Base-by-base conservation (phyloP, 2,888 invertebrate species). In the Drosophila acutilabella region DNA sequence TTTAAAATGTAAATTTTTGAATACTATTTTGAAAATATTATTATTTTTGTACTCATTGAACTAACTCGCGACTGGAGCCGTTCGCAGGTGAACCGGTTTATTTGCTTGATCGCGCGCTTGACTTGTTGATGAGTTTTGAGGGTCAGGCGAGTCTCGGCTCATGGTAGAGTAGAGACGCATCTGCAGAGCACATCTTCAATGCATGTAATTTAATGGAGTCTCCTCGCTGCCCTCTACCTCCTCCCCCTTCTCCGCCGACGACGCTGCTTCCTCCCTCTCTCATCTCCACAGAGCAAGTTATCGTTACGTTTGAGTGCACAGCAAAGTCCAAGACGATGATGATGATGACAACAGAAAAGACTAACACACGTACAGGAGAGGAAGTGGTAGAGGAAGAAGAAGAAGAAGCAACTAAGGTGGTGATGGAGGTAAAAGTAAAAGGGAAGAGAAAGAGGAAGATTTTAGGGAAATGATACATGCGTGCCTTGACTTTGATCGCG, bases 401-500 rank as follows among this genome's bases (percentile, higher is more conserved):
- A 40, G 40, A 4, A 40, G 20, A 14, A 18, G 18, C 30, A 44
- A 23, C 30, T 38, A 18, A 54, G 38, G 10, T 11, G 38, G 45
- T n/a, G 16, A 14, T 11, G 38, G 45, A 16, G 16, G 20, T 11
- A 44, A 33, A 41, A 8, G 52, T 20, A 11, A 7, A 7, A 14
- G 45, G 11, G 14, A 16, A 16, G 33, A 23, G 14, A 16, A 16
- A 14, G 36, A 14, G 14, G 11, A 13, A 23, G 11, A 13, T 36
- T 4, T 11, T 13, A 10, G 8, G 13, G 26, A 14, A 33, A 44
- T 36, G 38, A 47, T 40, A 54, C 59, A 65, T 81, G 86, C 83
- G 81, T 86, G 88, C 36, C 59, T 45, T 70, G 48, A 20, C 59
- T 61, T 54, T 40, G 77, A 88, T 88, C 82, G 89, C 82, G 82